Evolutionary conservation across 2,113 vertebrate genomes (phyloP), one percentile per base, ranked within the genome.

Genomic region (Hydrolagus affinis): DNA sequence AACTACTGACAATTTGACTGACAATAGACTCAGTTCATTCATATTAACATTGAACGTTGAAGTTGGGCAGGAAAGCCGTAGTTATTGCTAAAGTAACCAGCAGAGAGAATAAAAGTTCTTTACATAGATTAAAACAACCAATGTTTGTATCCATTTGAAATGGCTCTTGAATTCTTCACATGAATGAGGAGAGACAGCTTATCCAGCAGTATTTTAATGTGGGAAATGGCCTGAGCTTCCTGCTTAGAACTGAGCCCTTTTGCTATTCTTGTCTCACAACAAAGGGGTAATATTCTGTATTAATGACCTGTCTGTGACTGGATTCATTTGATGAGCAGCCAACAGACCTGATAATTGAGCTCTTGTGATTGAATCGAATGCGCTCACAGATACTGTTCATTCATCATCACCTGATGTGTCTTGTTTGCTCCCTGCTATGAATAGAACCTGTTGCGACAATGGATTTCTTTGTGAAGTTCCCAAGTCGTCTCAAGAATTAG

Each of bases 321-420:
- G n/a, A 25, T 66, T 80, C 59, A 80, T 80, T 80, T 80, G 77
- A 80, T 80, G 77, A 80, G 77, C 77, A 80, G 77, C 77, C 77
- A 80, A 66, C 23, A 62, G 59, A 10, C 8, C 77, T 64, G 59
- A 64, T 80, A 80, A 80, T 80, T 80, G 60, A 60, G 7, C 8
- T 64, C 77, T 25, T 62, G 23, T 56, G n/a, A 80, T 62, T 80
- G 77, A 60, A 80, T 80, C 77, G 64, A 30, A 64, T 25, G 28
- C 64, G 57, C 60, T 62, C 77, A 64, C 28, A 64, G 59, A 80
- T 80, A 60, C 62, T 80, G 64, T 25, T 80, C 28, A 80, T 80
- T 80, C 59, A 30, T 80, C 64, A 25, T 80, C 77, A 80, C 77
- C 77, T 80, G 77, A 64, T 80, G 23, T 80, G 77, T 17, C 21